phyloP scores from a whole-genome alignment of 2,797 vertebrate genomes.

The Lophius americanus region DNA sequence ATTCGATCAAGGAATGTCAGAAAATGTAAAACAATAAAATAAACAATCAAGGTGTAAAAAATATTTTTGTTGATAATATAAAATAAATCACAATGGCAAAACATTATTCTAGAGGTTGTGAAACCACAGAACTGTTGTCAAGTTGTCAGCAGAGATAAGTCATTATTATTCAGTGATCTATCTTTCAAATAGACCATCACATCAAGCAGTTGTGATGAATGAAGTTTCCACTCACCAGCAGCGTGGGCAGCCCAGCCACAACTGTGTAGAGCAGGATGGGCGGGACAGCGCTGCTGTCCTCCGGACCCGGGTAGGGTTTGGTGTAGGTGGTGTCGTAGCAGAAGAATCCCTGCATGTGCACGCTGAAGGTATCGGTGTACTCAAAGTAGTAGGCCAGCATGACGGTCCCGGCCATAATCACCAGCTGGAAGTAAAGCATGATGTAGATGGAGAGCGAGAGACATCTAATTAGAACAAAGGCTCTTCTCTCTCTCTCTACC shows the following conservation, averaged over 20 bases:
- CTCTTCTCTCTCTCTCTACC: slow-evolving; percentile 30
- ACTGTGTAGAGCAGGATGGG: slow-evolving; percentile 91
- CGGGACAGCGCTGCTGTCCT: slow-evolving; percentile 93
- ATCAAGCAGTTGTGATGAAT: not conserved
- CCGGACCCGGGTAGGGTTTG: slow-evolving; percentile 94
- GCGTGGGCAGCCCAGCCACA: slow-evolving; percentile 90
- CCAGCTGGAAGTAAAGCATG: slow-evolving; percentile 93
- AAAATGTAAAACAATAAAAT: not conserved
- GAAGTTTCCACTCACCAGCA: slow-evolving; percentile 87
- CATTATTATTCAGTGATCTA: too few species aligned
- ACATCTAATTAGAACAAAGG: slow-evolving; percentile 58
- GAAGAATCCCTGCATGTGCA: slow-evolving; percentile 98
- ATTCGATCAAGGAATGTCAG: not conserved
- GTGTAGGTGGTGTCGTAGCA: slow-evolving; percentile 95
- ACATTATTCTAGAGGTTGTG: not conserved
- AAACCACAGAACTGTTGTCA: not conserved
- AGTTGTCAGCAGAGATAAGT: not conserved
- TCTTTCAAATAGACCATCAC: not conserved
- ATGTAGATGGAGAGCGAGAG: slow-evolving; percentile 61
- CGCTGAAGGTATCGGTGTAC: slow-evolving; percentile 96
- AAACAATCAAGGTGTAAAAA: too few species aligned
- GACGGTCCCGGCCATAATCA: slow-evolving; percentile 98
- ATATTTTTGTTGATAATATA: not conserved
- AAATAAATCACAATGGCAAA: not conserved
- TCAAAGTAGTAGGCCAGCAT: slow-evolving; percentile 99